Base-by-base conservation (phyloP, 2,113 vertebrate genomes). In the Apodemus speciosus region DNA sequence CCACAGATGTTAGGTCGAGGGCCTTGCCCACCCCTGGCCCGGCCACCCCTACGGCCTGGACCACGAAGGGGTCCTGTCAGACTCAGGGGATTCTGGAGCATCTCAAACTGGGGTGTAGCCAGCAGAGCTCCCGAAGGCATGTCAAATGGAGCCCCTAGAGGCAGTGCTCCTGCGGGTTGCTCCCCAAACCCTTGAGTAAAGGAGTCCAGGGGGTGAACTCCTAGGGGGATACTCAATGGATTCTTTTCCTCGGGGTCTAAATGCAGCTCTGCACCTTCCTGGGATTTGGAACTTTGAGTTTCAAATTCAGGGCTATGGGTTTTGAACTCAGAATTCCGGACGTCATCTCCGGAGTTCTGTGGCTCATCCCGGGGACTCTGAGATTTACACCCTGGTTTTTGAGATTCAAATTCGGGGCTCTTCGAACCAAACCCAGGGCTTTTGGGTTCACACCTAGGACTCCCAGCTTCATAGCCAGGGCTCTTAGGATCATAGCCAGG, bases 381-480 rank as follows among this genome's bases (percentile, higher is more conserved):
- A 87, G 43, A 95, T 91, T 58, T 79, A 85, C 46, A 96, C 2
- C 89, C 53, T 0, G 83, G 30, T 25, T 58, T 97, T 91, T 1
- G 96, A 92, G 14, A 91, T 97, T 11, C 97, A 97, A 0, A 98
- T 89, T 1, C 97, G 85, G 3, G 97, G 92, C 79, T 97, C 96
- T 1, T 64, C 21, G 76, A 76, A 51, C 80, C 94, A 79, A 69
- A 96, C 0, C 81, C 95, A 40, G 94, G 91, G 15, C 94, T 96
- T 51, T 20, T 43, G 58, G 96, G 73, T 13, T 96, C 97, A 95
- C 85, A 98, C 95, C 40, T 98, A 98, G 1, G 98, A 98, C 92
- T 98, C 98, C 0, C 92, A 95, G 89, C 97, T 91, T n/a, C 94
- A 97, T 0, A 98, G 83, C 51, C 97, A 89, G 0, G 97, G 92